Evolutionary conservation across 2,888 invertebrate genomes (phyloP).

Genomic region (Hesperia comma): DNA sequence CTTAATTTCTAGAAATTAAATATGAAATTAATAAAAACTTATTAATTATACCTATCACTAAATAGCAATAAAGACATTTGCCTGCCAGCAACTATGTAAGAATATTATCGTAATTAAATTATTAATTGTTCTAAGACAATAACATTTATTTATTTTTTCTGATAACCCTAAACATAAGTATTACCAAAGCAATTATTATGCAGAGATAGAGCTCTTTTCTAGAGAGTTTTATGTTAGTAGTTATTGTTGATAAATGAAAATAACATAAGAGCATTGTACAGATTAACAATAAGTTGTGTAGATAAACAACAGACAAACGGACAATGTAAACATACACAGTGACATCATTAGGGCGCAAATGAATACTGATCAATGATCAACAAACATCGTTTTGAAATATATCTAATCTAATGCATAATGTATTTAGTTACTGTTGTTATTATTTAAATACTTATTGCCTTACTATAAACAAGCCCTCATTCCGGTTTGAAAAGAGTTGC

Average conservation of each 20-base stretch:
- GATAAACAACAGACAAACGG: slow-evolving; percentile 44
- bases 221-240: neutral
- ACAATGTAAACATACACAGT: slow-evolving; percentile 37
- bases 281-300: slow-evolving; percentile 40
- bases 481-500: no score
- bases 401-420: neutral
- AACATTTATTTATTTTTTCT: neutral
- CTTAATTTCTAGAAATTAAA: no score
- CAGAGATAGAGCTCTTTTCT: neutral
- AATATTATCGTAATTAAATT: neutral
- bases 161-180: neutral
- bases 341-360: slow-evolving; percentile 16
- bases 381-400: slow-evolving; percentile 11
- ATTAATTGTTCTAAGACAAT: no score
- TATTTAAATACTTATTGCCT: no score
- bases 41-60: neutral
- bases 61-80: neutral
- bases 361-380: slow-evolving; percentile 6
- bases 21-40: neutral
- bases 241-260: slow-evolving; percentile 18
- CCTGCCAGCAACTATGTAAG: neutral
- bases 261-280: slow-evolving; percentile 44
- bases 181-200: neutral
- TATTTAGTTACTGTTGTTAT: no score
- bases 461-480: no score